Percentiles rank a stretch among this genome's conserved stretches.
phyloP scores from a whole-genome alignment of 2,888 invertebrate species.

The Troilus luridus region DNA sequence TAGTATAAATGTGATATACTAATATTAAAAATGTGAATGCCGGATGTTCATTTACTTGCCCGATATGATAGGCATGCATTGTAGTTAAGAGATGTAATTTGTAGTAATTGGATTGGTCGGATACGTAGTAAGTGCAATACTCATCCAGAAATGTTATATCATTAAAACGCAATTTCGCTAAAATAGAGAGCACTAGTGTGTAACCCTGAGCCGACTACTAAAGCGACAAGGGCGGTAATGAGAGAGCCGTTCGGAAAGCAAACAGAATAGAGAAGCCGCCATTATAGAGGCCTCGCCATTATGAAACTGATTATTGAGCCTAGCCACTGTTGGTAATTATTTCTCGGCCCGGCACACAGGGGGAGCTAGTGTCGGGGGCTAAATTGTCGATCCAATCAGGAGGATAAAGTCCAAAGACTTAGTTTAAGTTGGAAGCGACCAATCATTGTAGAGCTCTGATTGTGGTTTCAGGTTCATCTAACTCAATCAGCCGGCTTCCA shows the following conservation, averaged over 20 bases:
- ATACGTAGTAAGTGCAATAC: neutral
- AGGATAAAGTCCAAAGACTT: conserved; percentile 24
- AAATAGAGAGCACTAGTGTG: neutral
- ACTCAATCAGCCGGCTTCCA: neutral
- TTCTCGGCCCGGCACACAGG: neutral
- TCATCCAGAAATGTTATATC: neutral
- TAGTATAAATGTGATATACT: no score
- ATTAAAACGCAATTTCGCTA: neutral
- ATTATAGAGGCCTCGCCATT: neutral
- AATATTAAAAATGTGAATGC: no score
- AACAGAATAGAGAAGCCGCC: neutral
- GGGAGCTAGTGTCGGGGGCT: neutral
- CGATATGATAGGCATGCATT: no score
- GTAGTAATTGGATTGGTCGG: neutral
- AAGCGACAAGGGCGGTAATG: neutral
- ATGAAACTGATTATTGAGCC: neutral
- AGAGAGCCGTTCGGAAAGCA: neutral
- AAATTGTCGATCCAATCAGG: conserved; percentile 28
- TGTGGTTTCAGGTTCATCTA: conserved; percentile 31
- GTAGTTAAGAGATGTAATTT: no score
- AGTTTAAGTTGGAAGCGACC: conserved; percentile 29
- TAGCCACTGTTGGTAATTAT: neutral
- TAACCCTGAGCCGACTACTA: neutral
- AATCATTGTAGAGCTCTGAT: conserved; percentile 7
- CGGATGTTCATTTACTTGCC: no score